phyloP scores from a whole-genome alignment of 2,113 vertebrate genomes.

The Leptobrachium ailaonicum region DNA sequence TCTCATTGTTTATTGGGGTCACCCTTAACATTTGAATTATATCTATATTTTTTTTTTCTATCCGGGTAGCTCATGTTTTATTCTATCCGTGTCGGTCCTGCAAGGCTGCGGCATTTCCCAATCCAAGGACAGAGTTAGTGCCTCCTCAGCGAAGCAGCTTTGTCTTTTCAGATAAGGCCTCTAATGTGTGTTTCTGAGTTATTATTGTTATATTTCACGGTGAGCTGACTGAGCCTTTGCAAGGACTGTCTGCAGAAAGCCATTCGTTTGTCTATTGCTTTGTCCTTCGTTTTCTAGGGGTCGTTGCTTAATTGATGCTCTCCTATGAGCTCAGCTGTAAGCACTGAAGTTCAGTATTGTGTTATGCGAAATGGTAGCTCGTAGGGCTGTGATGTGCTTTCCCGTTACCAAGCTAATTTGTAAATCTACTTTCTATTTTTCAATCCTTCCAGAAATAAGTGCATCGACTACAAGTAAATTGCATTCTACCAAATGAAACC shows the following conservation, averaged over 20 bases:
- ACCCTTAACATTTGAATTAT: slow-evolving; percentile 36
- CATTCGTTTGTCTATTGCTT: slow-evolving; percentile 43
- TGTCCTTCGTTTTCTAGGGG: slow-evolving; percentile 41
- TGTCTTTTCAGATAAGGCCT: slow-evolving; percentile 47
- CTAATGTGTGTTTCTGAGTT: slow-evolving; percentile 43
- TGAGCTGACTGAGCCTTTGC: slow-evolving; percentile 41
- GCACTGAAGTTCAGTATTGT: slow-evolving; percentile 24
- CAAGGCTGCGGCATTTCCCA: slow-evolving; percentile 16
- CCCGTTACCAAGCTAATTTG: background rate
- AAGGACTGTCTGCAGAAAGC: slow-evolving; percentile 45
- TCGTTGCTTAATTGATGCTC: slow-evolving; percentile 41
- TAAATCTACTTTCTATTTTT: slow-evolving; percentile 4
- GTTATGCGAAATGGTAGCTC: slow-evolving; percentile 1
- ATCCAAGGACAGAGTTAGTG: slow-evolving; percentile 48
- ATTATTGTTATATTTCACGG: slow-evolving; percentile 50
- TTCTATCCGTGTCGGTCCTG: slow-evolving; percentile 28
- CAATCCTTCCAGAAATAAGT: slow-evolving; percentile 12
- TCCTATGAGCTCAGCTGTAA: slow-evolving; percentile 38
- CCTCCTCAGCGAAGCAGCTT: slow-evolving; percentile 34
- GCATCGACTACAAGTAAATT: slow-evolving; percentile 4
- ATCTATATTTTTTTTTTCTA: slow-evolving; percentile 6
- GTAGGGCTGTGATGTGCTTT: background rate
- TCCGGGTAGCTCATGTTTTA: slow-evolving; percentile 36
- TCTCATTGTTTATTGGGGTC: slow-evolving; percentile 35
- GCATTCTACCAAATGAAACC: slow-evolving; percentile 3